Conservation (phyloP, 2,797 vertebrate species). For the Anguilla megastoma region DNA sequence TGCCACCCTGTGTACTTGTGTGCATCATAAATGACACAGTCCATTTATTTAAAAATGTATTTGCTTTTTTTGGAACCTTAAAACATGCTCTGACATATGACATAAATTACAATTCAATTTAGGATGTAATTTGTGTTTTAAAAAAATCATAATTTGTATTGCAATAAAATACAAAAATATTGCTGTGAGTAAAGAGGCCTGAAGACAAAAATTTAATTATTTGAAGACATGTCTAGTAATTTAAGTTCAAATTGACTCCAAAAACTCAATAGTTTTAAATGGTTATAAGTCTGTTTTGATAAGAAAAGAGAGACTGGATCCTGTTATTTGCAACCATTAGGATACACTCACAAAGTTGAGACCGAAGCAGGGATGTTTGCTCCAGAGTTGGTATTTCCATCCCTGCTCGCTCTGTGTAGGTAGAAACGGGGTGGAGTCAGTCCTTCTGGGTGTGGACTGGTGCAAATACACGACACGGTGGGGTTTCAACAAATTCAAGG, state of each 20-base stretch:
- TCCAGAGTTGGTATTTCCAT: too few relatives aligned
- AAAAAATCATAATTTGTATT: not conserved
- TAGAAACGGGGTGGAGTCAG: too few relatives aligned
- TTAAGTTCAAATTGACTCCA: not conserved
- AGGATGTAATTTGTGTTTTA: not conserved
- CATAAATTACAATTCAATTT: not conserved
- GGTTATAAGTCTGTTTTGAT: too few relatives aligned
- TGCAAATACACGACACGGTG: too few relatives aligned
- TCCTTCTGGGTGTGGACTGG: too few relatives aligned
- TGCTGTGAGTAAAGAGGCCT: not conserved
- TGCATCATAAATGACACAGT: slow-evolving; percentile 5
- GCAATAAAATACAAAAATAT: not conserved
- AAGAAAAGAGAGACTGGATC: too few relatives aligned
- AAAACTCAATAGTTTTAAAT: not conserved
- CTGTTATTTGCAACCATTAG: not conserved
- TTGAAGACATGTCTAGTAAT: not conserved
- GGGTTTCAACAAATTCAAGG: too few relatives aligned
- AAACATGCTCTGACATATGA: not conserved
- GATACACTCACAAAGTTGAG: too few relatives aligned
- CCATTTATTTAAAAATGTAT: not conserved
- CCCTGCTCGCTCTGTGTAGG: too few relatives aligned
- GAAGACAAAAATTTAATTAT: not conserved
- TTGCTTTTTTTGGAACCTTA: not conserved
- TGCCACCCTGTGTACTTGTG: not conserved
- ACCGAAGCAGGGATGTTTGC: too few relatives aligned